Evolutionary conservation across 1,140 invertebrate genomes (phyloP).

Genomic region (Lethocerus indicus): DNA sequence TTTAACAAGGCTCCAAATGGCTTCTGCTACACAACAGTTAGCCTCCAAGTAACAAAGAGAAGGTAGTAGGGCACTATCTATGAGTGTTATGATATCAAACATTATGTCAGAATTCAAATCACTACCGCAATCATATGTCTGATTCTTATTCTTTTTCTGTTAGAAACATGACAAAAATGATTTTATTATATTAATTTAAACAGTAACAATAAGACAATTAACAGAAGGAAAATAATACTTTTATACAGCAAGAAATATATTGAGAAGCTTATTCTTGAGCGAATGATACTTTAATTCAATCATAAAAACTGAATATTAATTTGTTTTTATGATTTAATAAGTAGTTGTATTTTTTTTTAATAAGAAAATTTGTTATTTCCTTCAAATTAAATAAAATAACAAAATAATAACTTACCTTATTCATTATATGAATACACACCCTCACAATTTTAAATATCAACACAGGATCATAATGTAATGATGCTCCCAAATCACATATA

Average conservation of each 20-base stretch:
- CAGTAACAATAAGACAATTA: too few relatives aligned
- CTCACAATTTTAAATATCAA: conserved; percentile 25
- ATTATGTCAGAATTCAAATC: neutral
- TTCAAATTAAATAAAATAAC: too few relatives aligned
- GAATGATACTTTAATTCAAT: too few relatives aligned
- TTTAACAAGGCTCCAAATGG: conserved; percentile 85
- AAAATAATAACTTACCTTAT: neutral
- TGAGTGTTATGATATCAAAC: conserved; percentile 63
- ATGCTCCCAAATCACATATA: conserved; percentile 36
- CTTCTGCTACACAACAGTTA: conserved; percentile 91
- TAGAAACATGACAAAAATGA: neutral
- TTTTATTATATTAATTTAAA: too few relatives aligned
- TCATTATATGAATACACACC: neutral
- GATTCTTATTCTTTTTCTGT: neutral
- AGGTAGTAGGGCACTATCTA: conserved; percentile 78
- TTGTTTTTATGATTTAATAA: too few relatives aligned
- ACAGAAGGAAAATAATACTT: too few relatives aligned
- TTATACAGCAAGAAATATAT: too few relatives aligned
- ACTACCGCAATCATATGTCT: neutral
- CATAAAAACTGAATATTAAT: too few relatives aligned
- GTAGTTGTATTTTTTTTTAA: too few relatives aligned
- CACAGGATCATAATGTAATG: conserved; percentile 35
- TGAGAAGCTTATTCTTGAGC: too few relatives aligned
- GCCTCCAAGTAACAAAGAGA: conserved; percentile 79
- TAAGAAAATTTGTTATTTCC: too few relatives aligned